Conservation (phyloP, 2,797 vertebrate species). For the Cyprinella venusta region DNA sequence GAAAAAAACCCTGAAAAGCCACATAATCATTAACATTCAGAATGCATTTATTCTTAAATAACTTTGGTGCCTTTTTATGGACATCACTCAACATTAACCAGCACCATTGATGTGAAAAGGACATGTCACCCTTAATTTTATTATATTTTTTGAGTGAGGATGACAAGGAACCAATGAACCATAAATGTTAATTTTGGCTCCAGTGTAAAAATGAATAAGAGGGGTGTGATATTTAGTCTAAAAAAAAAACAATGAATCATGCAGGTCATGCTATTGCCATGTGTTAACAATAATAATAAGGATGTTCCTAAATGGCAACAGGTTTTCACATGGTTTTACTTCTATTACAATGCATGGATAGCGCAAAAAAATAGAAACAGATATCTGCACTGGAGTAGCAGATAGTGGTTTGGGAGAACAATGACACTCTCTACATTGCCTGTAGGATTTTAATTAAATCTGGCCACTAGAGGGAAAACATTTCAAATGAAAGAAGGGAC, state of each 20-base stretch:
- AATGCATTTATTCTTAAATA: conserved; percentile 5
- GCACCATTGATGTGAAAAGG: neutral
- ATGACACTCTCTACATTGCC: conserved; percentile 55
- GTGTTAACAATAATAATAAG: neutral
- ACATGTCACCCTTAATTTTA: neutral
- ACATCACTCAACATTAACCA: conserved; percentile 1
- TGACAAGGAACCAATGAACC: neutral
- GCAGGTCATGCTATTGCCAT: neutral
- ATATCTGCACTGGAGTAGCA: conserved; percentile 28
- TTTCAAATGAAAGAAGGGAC: conserved; percentile 63
- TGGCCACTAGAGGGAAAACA: conserved; percentile 47
- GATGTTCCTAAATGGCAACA: conserved; percentile 7
- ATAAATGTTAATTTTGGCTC: conserved; percentile 8
- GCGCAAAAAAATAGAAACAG: conserved; percentile 7
- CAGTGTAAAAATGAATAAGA: conserved; percentile 6
- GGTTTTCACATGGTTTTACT: neutral
- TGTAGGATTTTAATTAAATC: conserved; percentile 72
- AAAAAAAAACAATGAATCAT: conserved; percentile 14
- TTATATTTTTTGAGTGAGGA: neutral
- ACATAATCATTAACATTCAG: neutral
- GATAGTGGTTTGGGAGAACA: conserved; percentile 57
- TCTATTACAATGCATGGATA: neutral
- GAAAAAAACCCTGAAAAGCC: neutral
- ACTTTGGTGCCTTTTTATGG: neutral
- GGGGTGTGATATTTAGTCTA: neutral